Conservation (phyloP, 2,797 vertebrate genomes). For the Bovichtus diacanthus region DNA sequence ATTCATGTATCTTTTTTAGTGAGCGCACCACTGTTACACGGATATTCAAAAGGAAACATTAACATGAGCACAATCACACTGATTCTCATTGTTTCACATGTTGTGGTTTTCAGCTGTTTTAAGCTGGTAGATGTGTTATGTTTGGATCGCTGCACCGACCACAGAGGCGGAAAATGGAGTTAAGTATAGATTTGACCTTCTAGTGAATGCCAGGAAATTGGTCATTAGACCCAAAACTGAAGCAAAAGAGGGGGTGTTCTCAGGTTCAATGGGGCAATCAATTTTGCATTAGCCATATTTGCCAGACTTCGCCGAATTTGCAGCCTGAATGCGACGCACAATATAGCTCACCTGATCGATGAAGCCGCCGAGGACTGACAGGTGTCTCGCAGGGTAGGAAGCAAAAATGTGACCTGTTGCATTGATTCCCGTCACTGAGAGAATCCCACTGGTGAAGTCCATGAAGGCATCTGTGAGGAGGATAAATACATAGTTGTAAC, state of each 20-base stretch:
- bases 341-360: conserved; percentile 91
- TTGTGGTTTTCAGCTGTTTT: conserved; percentile 26
- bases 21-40: background rate
- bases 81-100: conserved; percentile 17
- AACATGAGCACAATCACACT: background rate
- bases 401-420: conserved; percentile 97
- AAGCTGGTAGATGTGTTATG: conserved; percentile 22
- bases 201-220: conserved; percentile 67
- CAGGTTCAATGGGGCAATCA: conserved; percentile 76
- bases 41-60: background rate
- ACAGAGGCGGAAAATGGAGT: conserved; percentile 52
- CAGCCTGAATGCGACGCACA: conserved; percentile 21
- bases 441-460: conserved; percentile 89
- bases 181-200: conserved; percentile 65
- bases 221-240: conserved; percentile 70
- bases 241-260: conserved; percentile 60
- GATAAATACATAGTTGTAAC: background rate
- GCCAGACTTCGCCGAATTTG: conserved; percentile 53
- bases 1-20: background rate
- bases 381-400: conserved; percentile 92
- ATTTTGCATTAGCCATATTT: conserved; percentile 75
- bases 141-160: conserved; percentile 44
- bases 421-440: conserved; percentile 92
- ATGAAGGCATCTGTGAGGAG: conserved; percentile 90
- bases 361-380: conserved; percentile 92